These are phyloP conservation scores for Actenoides hombroni DNA, from an alignment of 2,113 vertebrate genomes.

Conservation along the genomic window DNA sequence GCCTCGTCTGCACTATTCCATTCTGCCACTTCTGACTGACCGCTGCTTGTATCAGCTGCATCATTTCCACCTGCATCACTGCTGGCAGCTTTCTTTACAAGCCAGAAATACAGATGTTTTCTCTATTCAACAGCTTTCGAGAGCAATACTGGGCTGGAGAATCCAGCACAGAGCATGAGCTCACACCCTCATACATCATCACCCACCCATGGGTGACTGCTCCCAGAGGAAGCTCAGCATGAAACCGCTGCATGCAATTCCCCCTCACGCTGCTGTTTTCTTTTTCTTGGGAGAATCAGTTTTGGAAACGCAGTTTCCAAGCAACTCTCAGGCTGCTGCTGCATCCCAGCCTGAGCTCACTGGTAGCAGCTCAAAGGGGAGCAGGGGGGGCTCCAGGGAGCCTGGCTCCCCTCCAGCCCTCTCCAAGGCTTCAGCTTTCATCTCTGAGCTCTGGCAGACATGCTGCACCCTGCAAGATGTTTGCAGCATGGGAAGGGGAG, in stretches of 20 bases:
- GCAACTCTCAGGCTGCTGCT: neutral
- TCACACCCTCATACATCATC: neutral
- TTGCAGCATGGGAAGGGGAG: neutral
- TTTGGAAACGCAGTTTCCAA: slow-evolving; percentile 54
- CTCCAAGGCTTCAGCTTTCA: neutral
- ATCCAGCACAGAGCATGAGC: neutral
- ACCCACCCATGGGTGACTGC: fast-evolving
- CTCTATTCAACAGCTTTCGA: neutral
- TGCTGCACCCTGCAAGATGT: neutral
- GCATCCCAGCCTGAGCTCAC: neutral
- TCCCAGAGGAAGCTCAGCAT: neutral
- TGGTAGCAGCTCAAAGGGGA: neutral
- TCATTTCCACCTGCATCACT: neutral
- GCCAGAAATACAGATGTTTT: neutral
- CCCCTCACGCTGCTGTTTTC: neutral
- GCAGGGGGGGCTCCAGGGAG: neutral
- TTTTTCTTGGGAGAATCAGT: slow-evolving; percentile 7
- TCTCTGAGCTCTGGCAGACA: fast-evolving
- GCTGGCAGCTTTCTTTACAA: neutral
- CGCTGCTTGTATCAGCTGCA: fast-evolving
- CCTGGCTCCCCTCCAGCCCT: neutral
- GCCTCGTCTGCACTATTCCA: fast-evolving
- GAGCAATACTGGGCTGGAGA: neutral
- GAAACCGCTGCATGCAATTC: neutral
- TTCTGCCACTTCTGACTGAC: neutral